Evolutionary conservation across 2,797 vertebrate species (phyloP).

Genomic region (Danio jaintianensis): DNA sequence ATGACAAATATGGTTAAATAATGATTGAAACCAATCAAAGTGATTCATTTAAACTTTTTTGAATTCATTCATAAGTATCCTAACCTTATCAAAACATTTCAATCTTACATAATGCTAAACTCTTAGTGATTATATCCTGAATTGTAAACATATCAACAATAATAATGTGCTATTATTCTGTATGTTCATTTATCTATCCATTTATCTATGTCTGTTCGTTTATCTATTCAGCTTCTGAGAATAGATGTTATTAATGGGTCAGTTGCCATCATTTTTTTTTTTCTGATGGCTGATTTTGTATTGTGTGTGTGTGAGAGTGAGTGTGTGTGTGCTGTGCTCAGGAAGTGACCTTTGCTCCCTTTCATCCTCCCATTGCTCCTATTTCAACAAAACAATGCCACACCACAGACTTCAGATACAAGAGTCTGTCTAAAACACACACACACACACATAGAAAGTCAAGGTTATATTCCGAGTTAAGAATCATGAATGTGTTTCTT

Average conservation of each 20-base stretch:
- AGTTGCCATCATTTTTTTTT: neutral
- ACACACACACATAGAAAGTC: neutral
- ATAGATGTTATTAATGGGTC: conserved; percentile 14
- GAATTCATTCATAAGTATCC: neutral
- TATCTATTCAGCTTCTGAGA: neutral
- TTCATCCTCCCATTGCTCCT: conserved; percentile 32
- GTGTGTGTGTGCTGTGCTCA: conserved; percentile 20
- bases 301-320: conserved; percentile 34
- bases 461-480: neutral
- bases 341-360: conserved; percentile 50
- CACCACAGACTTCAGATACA: conserved; percentile 25
- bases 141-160: neutral
- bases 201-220: neutral
- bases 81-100: neutral
- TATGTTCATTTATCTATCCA: neutral
- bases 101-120: neutral
- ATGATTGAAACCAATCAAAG: neutral
- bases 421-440: conserved; percentile 1
- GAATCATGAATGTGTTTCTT: neutral
- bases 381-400: conserved; percentile 46
- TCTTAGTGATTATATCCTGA: neutral
- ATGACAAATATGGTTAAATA: neutral
- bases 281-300: conserved; percentile 20
- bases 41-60: neutral
- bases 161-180: neutral